Percentiles rank a stretch among this genome's conserved stretches.
Evolutionary conservation across 2,113 vertebrate species (phyloP).

Genomic region (Laterallus jamaicensis): DNA sequence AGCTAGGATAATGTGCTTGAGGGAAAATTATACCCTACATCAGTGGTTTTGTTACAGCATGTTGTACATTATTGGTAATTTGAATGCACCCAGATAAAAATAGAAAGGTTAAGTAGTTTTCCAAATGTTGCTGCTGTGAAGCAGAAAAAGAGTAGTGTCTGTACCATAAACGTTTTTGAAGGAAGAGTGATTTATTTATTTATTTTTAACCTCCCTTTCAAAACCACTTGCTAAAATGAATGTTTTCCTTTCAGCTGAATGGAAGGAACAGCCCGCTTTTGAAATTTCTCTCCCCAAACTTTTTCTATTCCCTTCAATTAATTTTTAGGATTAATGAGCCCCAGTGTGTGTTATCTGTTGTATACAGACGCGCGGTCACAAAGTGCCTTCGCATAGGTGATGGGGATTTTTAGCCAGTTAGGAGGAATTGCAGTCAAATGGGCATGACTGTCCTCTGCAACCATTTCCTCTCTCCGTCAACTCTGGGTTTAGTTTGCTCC

Average conservation of each 20-base stretch:
- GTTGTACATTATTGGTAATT: constrained; percentile 69
- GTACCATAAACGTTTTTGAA: not conserved
- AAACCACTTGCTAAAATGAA: not conserved
- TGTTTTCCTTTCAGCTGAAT: not conserved
- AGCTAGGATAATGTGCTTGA: constrained; percentile 67
- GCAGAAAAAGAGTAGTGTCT: constrained; percentile 37
- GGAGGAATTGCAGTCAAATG: not conserved
- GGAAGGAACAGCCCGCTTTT: not conserved
- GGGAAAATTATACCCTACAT: constrained; percentile 73
- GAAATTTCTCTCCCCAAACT: not conserved
- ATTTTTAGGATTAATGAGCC: not conserved
- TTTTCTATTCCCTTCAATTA: not conserved
- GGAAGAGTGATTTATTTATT: not conserved
- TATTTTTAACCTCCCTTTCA: not conserved
- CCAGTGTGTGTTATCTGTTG: not conserved
- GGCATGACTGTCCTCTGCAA: not conserved
- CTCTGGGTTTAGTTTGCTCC: not conserved
- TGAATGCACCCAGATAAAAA: constrained; percentile 69
- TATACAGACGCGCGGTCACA: not conserved
- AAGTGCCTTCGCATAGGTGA: not conserved
- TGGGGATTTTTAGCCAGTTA: not conserved
- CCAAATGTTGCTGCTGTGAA: constrained; percentile 54
- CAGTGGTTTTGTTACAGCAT: constrained; percentile 65
- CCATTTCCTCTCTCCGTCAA: not conserved
- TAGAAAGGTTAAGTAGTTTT: constrained; percentile 70